Percentiles rank a stretch among this genome's conserved stretches.
These are phyloP conservation scores for Dicyrtomina minuta DNA, from an alignment of 2,888 invertebrate genomes.

Conservation along the genomic window DNA sequence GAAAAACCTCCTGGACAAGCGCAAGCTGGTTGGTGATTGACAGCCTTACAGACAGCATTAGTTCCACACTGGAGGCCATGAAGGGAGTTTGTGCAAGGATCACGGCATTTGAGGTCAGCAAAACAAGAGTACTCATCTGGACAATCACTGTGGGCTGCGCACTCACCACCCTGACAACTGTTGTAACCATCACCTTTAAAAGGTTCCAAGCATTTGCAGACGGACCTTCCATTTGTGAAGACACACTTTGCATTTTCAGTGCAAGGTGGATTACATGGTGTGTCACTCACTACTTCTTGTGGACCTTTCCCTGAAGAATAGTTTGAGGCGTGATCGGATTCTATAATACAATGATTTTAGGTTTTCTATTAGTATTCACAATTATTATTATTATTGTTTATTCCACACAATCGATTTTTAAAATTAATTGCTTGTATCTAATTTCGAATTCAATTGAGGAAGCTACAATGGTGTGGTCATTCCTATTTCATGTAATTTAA, in stretches of 20 bases:
- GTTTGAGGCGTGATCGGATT: neutral
- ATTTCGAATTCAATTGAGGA: neutral
- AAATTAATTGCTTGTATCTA: too few species aligned
- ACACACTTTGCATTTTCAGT: conserved; percentile 29
- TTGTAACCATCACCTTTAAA: conserved; percentile 19
- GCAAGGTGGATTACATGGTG: conserved; percentile 32
- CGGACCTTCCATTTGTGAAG: neutral
- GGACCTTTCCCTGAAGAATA: neutral
- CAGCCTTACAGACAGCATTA: conserved; percentile 21
- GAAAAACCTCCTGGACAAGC: conserved; percentile 13
- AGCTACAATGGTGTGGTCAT: neutral
- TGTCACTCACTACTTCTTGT: neutral
- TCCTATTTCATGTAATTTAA: neutral
- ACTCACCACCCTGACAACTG: conserved; percentile 23
- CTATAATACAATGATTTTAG: neutral
- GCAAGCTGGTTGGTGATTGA: conserved; percentile 27
- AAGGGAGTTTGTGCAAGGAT: conserved; percentile 47
- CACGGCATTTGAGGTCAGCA: conserved; percentile 42
- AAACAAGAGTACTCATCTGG: conserved; percentile 47
- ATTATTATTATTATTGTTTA: too few species aligned
- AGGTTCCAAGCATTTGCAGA: conserved; percentile 27
- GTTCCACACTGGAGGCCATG: conserved; percentile 22
- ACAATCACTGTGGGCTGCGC: conserved; percentile 48
- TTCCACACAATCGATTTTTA: too few species aligned
- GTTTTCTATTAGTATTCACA: too few species aligned